Evolutionary conservation across 1,140 invertebrate species (phyloP).

Genomic region (Rhagoletis zephyria): DNA sequence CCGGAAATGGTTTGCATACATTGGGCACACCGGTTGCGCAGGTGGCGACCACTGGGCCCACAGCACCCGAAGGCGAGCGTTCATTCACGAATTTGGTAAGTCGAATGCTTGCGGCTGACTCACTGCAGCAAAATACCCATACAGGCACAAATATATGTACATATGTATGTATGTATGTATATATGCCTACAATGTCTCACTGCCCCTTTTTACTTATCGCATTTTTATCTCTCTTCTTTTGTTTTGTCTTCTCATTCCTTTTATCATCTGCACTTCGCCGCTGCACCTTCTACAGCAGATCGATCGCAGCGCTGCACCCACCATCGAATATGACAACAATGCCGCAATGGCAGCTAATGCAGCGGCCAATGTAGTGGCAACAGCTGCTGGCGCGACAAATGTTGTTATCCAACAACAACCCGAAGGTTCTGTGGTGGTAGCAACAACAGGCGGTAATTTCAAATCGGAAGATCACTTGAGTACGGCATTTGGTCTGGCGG

Average conservation of each 20-base stretch:
- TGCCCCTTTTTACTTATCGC: background rate
- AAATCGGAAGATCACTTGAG: slow-evolving; percentile 80
- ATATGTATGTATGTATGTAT: background rate
- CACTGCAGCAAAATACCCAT: background rate
- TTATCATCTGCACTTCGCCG: background rate
- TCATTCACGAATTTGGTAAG: slow-evolving; percentile 73
- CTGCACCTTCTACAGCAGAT: slow-evolving; percentile 63
- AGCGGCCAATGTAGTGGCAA: slow-evolving; percentile 47
- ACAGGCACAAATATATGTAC: background rate
- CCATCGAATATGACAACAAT: slow-evolving; percentile 70
- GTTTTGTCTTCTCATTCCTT: background rate
- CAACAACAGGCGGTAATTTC: slow-evolving; percentile 70
- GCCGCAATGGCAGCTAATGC: slow-evolving; percentile 58
- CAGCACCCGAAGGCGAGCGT: slow-evolving; percentile 72
- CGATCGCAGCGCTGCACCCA: slow-evolving; percentile 69
- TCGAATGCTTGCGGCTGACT: slow-evolving; percentile 14
- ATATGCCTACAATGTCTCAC: background rate
- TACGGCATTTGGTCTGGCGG: slow-evolving; percentile 80
- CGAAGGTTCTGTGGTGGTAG: slow-evolving; percentile 68
- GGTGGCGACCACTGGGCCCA: slow-evolving; percentile 72
- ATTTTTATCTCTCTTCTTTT: slow-evolving; percentile 33
- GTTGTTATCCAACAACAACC: slow-evolving; percentile 60
- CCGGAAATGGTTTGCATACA: slow-evolving; percentile 75
- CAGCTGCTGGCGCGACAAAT: slow-evolving; percentile 51
- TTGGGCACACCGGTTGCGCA: slow-evolving; percentile 73